Evolutionary conservation across 1,140 invertebrate species (phyloP), one percentile per base, ranked within the genome.

Genomic region (Galendromus occidentalis): DNA sequence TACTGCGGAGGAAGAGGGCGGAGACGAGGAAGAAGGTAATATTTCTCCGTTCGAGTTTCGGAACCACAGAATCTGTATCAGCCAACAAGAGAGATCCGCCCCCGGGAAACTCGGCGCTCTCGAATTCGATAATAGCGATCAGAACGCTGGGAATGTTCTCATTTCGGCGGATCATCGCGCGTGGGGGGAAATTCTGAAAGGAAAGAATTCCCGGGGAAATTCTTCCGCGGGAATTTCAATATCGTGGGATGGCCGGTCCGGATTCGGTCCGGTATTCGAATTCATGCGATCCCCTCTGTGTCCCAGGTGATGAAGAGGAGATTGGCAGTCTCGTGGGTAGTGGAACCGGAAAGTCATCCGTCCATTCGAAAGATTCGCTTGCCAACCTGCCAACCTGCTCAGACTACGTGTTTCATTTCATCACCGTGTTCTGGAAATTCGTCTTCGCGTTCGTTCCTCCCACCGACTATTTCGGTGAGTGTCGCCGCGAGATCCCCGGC

Each of bases 351-450:
- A 63, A 76, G 74, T 64, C 47, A 1, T 66, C 59, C 44, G 55
- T 47, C 41, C 64, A 64, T 14, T 65, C 66, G 1, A 71, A 69
- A 47, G 70, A 71, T 33, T 51, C 67, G 44, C 41, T 17, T 55
- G 22, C 51, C 9, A 59, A 59, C 22, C 76, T 83, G 39, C 88
- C 90, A 18, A 87, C 87, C 1, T 86, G 85, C 71, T 80, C 82
- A 29, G 93, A 97, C 77, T 98, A 98, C 77, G 81, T 97, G 44
- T 86, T 97, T 81, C 94, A 98, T 77, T 87, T 90, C 72, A 76
- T 98, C 45, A 95, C 93, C 9, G 80, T 98, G 44, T 94, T 96
- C 75, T 98, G 94, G 95, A 98, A 98, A 78, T 78, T 98, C 64
- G 75, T 96, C 28, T 98, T 98, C 76, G 94, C 94, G 47, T 91